Evolutionary conservation across 2,113 vertebrate species (phyloP).

Genomic region (Hemichromis elongatus): DNA sequence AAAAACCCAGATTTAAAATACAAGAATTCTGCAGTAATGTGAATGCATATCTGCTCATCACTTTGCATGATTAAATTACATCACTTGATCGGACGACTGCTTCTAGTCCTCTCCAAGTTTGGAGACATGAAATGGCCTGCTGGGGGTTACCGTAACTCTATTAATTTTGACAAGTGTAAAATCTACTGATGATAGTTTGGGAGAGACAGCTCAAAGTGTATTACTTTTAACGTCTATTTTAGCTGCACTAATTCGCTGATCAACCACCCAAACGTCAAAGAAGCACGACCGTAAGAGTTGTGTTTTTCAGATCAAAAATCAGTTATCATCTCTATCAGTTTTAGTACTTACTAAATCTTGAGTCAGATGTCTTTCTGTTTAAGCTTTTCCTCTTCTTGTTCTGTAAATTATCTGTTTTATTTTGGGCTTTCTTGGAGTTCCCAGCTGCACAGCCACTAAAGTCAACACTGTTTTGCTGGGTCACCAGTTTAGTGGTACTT

Average conservation of each 20-base stretch:
- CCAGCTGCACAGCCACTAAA: neutral
- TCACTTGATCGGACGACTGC: neutral
- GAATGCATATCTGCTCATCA: neutral
- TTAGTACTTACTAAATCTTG: neutral
- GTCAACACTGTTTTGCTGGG: neutral
- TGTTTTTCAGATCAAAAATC: neutral
- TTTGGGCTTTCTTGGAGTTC: neutral
- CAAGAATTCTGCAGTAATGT: neutral
- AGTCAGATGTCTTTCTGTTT: neutral
- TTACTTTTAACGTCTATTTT: neutral
- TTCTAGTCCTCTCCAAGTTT: neutral
- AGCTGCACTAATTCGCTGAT: neutral
- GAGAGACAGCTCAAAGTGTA: neutral
- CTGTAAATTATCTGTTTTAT: neutral
- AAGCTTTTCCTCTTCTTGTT: neutral
- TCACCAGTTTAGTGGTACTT: slow-evolving; percentile 4
- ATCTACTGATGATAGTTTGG: neutral
- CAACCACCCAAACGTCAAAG: neutral
- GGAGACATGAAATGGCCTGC: neutral
- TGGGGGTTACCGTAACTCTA: neutral
- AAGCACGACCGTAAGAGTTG: neutral
- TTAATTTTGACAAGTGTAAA: neutral
- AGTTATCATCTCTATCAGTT: neutral
- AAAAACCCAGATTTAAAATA: neutral
- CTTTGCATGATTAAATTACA: neutral